Evolutionary conservation across 2,888 invertebrate genomes (phyloP), one percentile per base, ranked within the genome.

Genomic region (Drosophila mettleri): DNA sequence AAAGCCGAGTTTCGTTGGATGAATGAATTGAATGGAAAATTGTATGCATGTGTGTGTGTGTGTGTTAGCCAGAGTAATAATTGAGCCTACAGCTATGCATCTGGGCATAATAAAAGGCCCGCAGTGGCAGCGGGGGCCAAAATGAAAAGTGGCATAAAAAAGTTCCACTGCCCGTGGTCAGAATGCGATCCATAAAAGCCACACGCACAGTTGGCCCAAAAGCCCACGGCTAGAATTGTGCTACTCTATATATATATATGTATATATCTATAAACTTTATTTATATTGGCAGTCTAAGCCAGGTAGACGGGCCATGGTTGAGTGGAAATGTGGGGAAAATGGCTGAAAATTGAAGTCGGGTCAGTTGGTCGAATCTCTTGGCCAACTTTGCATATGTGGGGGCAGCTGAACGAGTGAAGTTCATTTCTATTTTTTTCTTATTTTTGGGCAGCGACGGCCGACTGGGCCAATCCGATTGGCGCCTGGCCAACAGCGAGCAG

Each of bases 11-110:
- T 63, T 57, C 65, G 59, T 52, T 53, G 61, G 41, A 33, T 69
- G 64, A 71, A 69, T 64, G 72, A 63, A 72, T 75, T 78, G 76
- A 75, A 71, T 71, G 55, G 54, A 53, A 58, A 48, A 43, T n/a
- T 33, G 8, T 24, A 27, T 33, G 24, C 16, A 9, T 24, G 31
- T 38, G 33, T 29, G 33, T 27, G 33, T 18, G 43, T 45, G 39
- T 51, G 29, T 27, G 54, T 7, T 6, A 22, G 61, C 59, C 31
- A 31, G 29, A 27, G 29, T 53, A 66, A 62, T 74, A 74, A 74
- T 74, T 75, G 74, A 43, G 34, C 53, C 48, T 55, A 58, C 12
- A 55, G 54, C 41, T 43, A 46, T 46, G 33, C 33, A 33, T 29
- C 16, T 41, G 52, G 41, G 36, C 22, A 38, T 34, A 49, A 57